Evolutionary conservation across 2,888 invertebrate species (phyloP), one percentile per base, ranked within the genome.

Genomic region (Microctonus hyperodae): DNA sequence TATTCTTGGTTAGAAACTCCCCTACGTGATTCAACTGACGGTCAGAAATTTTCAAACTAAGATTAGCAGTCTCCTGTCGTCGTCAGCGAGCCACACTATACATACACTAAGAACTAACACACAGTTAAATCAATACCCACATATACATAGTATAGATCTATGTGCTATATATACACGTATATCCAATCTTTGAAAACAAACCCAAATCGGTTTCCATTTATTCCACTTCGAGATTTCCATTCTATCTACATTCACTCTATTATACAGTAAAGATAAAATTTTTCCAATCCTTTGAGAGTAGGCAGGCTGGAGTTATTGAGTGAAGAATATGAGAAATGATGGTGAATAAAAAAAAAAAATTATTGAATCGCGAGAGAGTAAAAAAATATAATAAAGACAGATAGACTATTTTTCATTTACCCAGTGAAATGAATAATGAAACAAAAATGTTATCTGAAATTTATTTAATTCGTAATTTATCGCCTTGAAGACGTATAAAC

Each of bases 261-360:
- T 48, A 59, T 59, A 55, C 64, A 65, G 51, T 50, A 31, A 57
- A 53, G 35, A 57, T 64, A 56, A 33, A 64, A 56, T 64, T 53
- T 63, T 63, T 50, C n/a, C 63, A 55, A 63, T 63, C 53, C 62
- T 62, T 53, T 62, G 37, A 62, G 35, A 28, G 37, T 22, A n/a
- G n/a, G n/a, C n/a, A n/a, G 61, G 64, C 69, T 53, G 44, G 44
- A 28, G 37, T 13, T 64, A 63, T 31, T 51, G 67, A 40, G 67
- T 33, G 40, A 53, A 33, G 55, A 50, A 59, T 57, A 69, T 51
- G 55, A 44, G 57, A 63, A 65, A 64, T 67, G 61, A 64, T 68
- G 66, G 65, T 64, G 62, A 62, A 64, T 62, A 66, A 67, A 64
- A 60, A 56, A 60, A 48, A 13, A 59, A 37, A 33, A 48, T n/a